Conservation (phyloP, 1,140 invertebrate species). For the Gerris buenoi region DNA sequence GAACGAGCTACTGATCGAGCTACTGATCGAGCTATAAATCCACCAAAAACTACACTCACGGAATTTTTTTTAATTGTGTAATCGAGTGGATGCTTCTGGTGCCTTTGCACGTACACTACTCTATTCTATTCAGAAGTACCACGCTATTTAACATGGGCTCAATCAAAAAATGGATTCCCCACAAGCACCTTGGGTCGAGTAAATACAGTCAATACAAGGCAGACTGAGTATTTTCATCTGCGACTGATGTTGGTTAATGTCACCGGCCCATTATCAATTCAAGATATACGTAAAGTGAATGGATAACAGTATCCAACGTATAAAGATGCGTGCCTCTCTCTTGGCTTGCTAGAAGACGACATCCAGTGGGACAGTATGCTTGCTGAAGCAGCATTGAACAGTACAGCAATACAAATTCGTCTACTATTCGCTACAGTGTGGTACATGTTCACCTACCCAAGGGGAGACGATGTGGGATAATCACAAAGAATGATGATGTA, state of each 20-base stretch:
- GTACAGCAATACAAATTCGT: too few relatives aligned
- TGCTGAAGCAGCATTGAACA: background rate
- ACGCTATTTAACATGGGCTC: conserved; percentile 4
- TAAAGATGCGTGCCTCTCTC: conserved; percentile 23
- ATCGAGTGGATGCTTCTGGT: too few relatives aligned
- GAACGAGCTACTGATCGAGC: conserved; percentile 14
- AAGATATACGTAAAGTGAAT: conserved; percentile 27
- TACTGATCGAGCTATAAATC: background rate
- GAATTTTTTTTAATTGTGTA: background rate
- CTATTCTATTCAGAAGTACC: conserved; percentile 13
- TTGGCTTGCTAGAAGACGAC: conserved; percentile 27
- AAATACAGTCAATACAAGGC: conserved; percentile 29
- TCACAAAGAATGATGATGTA: too few relatives aligned
- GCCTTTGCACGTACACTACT: conserved; percentile 15
- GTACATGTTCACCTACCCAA: too few relatives aligned
- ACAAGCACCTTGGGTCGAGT: conserved; percentile 26
- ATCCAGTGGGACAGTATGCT: conserved; percentile 21
- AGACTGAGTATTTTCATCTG: conserved; percentile 30
- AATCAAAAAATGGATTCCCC: conserved; percentile 17
- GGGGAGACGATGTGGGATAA: too few relatives aligned
- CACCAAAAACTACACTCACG: conserved; percentile 5
- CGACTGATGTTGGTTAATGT: conserved; percentile 30
- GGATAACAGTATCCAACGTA: conserved; percentile 23
- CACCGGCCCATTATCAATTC: conserved; percentile 29
- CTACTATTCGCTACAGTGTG: too few relatives aligned